Conservation (phyloP, 2,797 vertebrate genomes). For the Rhyacichthys aspro region DNA sequence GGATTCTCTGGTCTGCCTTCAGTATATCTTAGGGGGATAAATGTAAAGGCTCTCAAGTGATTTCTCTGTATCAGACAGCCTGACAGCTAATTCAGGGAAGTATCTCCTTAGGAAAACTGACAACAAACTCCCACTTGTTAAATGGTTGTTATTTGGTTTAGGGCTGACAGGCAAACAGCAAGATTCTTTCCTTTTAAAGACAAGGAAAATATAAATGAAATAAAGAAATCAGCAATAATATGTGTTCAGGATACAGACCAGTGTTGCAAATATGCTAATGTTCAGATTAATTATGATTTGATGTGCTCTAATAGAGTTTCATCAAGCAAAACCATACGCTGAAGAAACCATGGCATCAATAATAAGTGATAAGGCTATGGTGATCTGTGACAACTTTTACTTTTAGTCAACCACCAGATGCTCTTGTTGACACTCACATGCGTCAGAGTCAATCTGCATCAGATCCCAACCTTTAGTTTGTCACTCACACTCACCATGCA, state of each 20-base stretch:
- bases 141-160: constrained; percentile 44
- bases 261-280: too few species aligned
- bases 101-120: constrained; percentile 47
- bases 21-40: constrained; percentile 37
- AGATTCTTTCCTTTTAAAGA: constrained; percentile 11
- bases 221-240: constrained; percentile 3
- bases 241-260: constrained; percentile 1
- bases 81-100: constrained; percentile 43
- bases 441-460: constrained; percentile 4
- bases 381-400: constrained; percentile 1
- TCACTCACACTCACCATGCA: background rate
- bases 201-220: background rate
- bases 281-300: too few species aligned
- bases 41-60: constrained; percentile 44
- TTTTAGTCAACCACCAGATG: constrained; percentile 6
- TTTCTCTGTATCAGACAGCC: constrained; percentile 38
- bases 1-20: constrained; percentile 51
- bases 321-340: background rate
- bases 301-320: too few species aligned
- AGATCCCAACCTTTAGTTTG: constrained; percentile 7
- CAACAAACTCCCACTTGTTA: constrained; percentile 50
- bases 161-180: constrained; percentile 30
- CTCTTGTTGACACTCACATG: constrained; percentile 3
- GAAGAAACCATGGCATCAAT: background rate
- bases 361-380: background rate